Evolutionary conservation across 2,888 invertebrate genomes (phyloP).

Genomic region (Drosophila meridiana): DNA sequence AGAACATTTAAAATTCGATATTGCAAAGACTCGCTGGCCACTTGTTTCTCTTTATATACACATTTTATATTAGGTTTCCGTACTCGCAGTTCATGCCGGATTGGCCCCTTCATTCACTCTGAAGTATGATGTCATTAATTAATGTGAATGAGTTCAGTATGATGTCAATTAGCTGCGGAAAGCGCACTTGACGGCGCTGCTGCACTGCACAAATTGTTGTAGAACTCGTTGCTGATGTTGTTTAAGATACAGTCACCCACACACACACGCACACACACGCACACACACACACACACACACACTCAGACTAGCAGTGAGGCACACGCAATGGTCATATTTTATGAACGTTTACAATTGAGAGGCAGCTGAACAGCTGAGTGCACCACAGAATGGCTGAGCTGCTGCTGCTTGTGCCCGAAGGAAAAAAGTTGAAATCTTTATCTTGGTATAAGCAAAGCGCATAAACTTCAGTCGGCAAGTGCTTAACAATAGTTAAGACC

Average conservation of each 20-base stretch:
- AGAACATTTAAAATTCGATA: conserved; percentile 24
- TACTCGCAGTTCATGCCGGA: conserved; percentile 24
- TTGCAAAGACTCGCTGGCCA: not conserved
- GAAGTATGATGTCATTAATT: conserved; percentile 78
- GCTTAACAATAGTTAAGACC: conserved; percentile 68
- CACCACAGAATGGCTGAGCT: conserved; percentile 7
- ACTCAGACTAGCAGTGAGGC: conserved; percentile 8
- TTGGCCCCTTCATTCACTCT: conserved; percentile 45
- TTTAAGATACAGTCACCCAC: conserved; percentile 42
- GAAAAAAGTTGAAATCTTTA: conserved; percentile 61
- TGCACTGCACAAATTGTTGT: conserved; percentile 62
- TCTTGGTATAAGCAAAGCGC: conserved; percentile 53
- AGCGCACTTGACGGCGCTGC: conserved; percentile 67
- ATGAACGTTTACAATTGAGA: conserved; percentile 54
- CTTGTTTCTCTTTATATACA: conserved; percentile 1
- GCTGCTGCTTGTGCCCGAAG: conserved; percentile 8
- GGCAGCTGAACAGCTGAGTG: conserved; percentile 18
- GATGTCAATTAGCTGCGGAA: conserved; percentile 80
- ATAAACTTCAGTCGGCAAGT: conserved; percentile 55
- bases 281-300: conserved; percentile 11
- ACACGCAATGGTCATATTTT: conserved; percentile 45
- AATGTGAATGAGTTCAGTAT: conserved; percentile 81
- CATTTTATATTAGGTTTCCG: conserved; percentile 22
- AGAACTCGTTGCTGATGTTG: conserved; percentile 38
- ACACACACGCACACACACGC: conserved; percentile 5